These are phyloP conservation scores for Argyresthia goedartella DNA, from an alignment of 2,888 invertebrate species.

Conservation along the genomic window DNA sequence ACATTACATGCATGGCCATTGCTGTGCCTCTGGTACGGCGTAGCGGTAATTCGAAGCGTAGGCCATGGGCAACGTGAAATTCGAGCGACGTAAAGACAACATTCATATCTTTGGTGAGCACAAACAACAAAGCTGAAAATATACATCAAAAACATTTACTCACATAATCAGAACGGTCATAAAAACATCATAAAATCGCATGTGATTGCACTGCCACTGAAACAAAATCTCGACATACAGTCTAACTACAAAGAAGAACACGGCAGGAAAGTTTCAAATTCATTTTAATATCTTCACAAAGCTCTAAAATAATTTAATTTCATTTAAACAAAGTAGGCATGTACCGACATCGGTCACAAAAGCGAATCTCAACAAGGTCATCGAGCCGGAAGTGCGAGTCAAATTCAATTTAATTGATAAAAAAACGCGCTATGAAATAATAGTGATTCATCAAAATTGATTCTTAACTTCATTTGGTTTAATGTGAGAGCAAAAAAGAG, in stretches of 20 bases:
- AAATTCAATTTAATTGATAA: constrained; percentile 1
- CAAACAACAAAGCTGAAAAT: constrained; percentile 21
- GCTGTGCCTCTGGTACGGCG: too few species aligned
- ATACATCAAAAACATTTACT: constrained; percentile 29
- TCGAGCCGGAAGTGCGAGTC: neutral
- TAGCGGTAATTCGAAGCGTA: too few species aligned
- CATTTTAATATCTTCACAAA: constrained; percentile 67
- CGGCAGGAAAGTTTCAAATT: constrained; percentile 61
- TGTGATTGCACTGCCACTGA: neutral
- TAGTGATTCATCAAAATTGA: neutral
- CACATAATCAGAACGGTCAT: constrained; percentile 1
- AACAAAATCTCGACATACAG: constrained; percentile 6
- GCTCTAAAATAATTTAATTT: constrained; percentile 54
- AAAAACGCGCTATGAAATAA: constrained; percentile 1
- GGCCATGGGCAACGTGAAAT: too few species aligned
- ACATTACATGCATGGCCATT: too few species aligned
- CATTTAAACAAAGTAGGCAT: constrained; percentile 42
- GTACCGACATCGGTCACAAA: constrained; percentile 27
- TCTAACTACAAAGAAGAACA: constrained; percentile 50
- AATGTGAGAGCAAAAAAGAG: neutral
- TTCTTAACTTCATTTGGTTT: neutral
- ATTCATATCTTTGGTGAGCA: constrained; percentile 53
- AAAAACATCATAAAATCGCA: constrained; percentile 10
- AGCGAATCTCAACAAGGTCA: constrained; percentile 21
- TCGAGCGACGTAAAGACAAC: too few species aligned